A percentile compares a stretch with the other conserved stretches of the same genome.
Evolutionary conservation across 2,797 vertebrate genomes (phyloP).

Genomic region (Bradypodion ventrale): DNA sequence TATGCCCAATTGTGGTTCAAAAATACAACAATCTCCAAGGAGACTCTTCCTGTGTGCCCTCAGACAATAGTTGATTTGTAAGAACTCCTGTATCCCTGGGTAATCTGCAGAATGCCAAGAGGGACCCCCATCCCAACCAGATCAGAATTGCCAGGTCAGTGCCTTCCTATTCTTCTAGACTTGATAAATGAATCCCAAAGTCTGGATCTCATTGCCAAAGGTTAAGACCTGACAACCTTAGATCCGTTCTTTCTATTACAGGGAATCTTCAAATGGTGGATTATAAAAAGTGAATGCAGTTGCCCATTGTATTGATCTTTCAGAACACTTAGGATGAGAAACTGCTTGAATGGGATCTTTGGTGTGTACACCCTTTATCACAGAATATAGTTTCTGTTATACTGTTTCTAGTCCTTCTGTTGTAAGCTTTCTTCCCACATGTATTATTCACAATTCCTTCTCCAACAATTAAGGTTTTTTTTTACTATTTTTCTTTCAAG

Average conservation of each 20-base stretch:
- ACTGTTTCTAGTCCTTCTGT: neutral
- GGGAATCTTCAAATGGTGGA: neutral
- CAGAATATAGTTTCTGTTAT: neutral
- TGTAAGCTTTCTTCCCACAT: neutral
- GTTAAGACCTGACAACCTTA: too few species aligned
- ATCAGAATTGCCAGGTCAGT: too few species aligned
- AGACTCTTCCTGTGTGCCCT: too few species aligned
- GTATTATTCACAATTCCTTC: neutral
- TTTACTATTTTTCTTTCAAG: neutral
- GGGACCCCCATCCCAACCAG: too few species aligned
- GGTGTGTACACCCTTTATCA: neutral
- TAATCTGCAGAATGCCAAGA: too few species aligned
- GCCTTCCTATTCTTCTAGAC: too few species aligned
- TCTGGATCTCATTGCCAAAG: too few species aligned
- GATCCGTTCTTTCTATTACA: neutral
- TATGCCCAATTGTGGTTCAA: too few species aligned
- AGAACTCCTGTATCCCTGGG: too few species aligned
- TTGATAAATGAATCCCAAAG: too few species aligned
- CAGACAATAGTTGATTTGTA: too few species aligned
- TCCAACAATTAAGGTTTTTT: neutral
- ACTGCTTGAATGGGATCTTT: neutral
- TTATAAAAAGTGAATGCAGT: neutral
- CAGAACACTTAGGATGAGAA: neutral
- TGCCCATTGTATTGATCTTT: neutral
- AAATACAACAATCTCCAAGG: too few species aligned